Base-by-base conservation (phyloP, 2,888 invertebrate genomes). In the Metopia argyrocephala region DNA sequence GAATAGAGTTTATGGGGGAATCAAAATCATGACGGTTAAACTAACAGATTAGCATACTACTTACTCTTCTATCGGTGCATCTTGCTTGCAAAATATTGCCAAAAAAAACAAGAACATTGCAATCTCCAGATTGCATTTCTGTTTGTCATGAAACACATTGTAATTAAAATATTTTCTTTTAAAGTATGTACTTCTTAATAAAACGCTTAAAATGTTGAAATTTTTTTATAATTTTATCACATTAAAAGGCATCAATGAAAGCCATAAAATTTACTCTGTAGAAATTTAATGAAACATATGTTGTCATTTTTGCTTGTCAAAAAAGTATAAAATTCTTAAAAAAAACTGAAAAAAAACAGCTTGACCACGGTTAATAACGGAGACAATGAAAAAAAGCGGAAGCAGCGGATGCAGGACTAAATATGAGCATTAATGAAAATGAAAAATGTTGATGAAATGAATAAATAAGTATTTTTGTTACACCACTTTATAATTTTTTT, bases 261-360 rank as follows among this genome's bases (percentile, higher is more conserved):
- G 38, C 50, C 7, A 78, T 12, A 27, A 50, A 57, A 61, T 27
- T 62, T 52, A 54, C 45, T 64, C 28, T 69, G 28, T 75, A 69
- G 59, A 56, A 69, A 79, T 71, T 65, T 48, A 80, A 59, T 62
- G 80, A 38, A 69, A 76, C 76, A 76, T 80, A 76, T 76, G 65
- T 78, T 80, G 71, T 78, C 71, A 78, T 71, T 38, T 80, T 62
- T 46, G 56, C 48, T 4, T 68, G 31, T 38, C 6, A 4, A 38
- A 38, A 12, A 38, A 38, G 1, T n/a, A n/a, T n/a, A n/a, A n/a
- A n/a, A n/a, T n/a, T n/a, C n/a, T n/a, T n/a, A n/a, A 1, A 38
- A 15, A 21, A 9, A 25, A 46, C 2, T 45, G 28, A 50, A 56
- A 27, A 56, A 75, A 70, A 59, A 66, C 78, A 73, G 56, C 78